Conservation (phyloP, 2,888 invertebrate genomes). For the Drosophila emarginata region DNA sequence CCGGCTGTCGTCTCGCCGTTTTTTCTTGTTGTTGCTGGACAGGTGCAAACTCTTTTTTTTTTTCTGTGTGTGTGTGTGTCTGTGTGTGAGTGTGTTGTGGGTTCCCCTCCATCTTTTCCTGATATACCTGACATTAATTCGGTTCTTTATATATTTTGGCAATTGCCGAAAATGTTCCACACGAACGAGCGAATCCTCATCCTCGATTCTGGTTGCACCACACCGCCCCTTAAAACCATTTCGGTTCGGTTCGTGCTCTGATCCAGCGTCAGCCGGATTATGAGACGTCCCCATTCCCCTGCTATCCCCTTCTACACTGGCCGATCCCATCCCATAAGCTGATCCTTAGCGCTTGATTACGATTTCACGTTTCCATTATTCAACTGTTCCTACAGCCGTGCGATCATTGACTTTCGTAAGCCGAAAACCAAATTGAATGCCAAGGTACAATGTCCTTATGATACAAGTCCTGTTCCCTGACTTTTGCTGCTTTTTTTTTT, state of each 20-base stretch:
- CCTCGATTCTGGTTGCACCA: slow-evolving; percentile 17
- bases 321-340: slow-evolving; percentile 28
- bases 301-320: slow-evolving; percentile 25
- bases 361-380: slow-evolving; percentile 59
- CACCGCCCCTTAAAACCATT: slow-evolving; percentile 17
- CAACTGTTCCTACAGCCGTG: slow-evolving; percentile 58
- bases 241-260: slow-evolving; percentile 51
- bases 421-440: slow-evolving; percentile 41
- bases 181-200: slow-evolving; percentile 66
- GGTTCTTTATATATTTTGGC: slow-evolving; percentile 67
- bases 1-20: slow-evolving; percentile 3
- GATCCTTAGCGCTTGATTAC: slow-evolving; percentile 70
- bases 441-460: background rate
- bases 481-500: too few relatives aligned
- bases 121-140: slow-evolving; percentile 60
- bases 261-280: slow-evolving; percentile 70
- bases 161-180: slow-evolving; percentile 63
- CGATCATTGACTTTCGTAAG: slow-evolving; percentile 74
- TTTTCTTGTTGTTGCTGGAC: slow-evolving; percentile 23
- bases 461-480: background rate
- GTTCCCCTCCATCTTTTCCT: slow-evolving; percentile 28
- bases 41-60: slow-evolving; percentile 37
- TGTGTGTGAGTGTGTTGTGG: slow-evolving; percentile 25
- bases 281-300: slow-evolving; percentile 18
- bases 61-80: slow-evolving; percentile 3